Percentiles rank a stretch among this genome's conserved stretches.
These are phyloP conservation scores for Rhizomys pruinosus DNA, from an alignment of 2,113 vertebrate species.

Conservation along the genomic window DNA sequence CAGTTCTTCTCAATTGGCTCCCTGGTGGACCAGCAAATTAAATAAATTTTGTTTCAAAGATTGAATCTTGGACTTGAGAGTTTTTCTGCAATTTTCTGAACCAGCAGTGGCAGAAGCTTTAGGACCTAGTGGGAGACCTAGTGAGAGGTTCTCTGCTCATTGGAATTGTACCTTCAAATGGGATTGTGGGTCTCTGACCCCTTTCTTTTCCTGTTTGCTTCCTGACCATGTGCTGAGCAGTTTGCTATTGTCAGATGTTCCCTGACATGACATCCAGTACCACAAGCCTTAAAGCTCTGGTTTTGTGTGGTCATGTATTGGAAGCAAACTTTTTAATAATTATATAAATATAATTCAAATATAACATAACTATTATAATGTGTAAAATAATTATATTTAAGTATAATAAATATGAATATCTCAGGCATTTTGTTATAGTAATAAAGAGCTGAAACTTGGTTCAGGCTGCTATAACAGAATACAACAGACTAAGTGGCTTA, in stretches of 20 bases:
- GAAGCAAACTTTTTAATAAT: not conserved
- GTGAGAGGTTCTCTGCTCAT: not conserved
- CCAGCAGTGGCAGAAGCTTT: no score
- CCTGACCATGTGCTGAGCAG: not conserved
- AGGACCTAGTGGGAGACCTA: not conserved
- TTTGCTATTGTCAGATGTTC: not conserved
- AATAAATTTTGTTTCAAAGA: no score
- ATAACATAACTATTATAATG: no score
- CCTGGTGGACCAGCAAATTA: no score
- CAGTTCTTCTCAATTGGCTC: no score
- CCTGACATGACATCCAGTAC: not conserved
- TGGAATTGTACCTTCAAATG: not conserved
- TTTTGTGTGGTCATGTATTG: not conserved
- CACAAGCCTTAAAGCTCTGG: not conserved
- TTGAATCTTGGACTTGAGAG: no score
- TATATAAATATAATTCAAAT: no score
- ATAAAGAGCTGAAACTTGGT: not conserved
- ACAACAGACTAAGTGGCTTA: not conserved
- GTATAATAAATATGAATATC: not conserved
- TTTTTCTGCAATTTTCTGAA: no score
- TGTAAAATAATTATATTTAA: no score
- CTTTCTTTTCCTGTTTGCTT: not conserved
- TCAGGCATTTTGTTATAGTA: not conserved
- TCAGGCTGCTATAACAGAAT: not conserved
- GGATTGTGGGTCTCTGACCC: not conserved